Base-by-base conservation (phyloP, 1,140 invertebrate species). In the Heterodera carotae region DNA sequence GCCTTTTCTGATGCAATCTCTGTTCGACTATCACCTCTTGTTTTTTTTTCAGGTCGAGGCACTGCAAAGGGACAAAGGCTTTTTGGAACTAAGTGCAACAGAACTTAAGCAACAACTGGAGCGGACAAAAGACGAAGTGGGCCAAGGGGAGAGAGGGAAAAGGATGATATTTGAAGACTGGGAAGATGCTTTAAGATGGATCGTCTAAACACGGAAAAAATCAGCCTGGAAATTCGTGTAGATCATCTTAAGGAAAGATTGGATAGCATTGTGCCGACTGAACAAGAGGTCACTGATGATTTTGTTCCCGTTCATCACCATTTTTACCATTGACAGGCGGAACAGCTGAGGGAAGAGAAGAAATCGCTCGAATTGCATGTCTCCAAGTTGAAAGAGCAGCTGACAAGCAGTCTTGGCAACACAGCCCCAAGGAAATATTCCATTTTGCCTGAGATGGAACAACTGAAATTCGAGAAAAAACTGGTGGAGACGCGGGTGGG, bases 401-500 rank as follows among this genome's bases (percentile, higher is more conserved):
- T 77, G 48, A 68, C 48, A n/a, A n/a, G n/a, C n/a, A n/a, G n/a
- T 36, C 31, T 18, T 64, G 22, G 33, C 29, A 33, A 22, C 64
- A 34, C 72, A 29, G 27, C 56, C 72, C 56, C 56, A 34, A 56
- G 72, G 64, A 66, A 66, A 66, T 31, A 66, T 66, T 34, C 43
- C 3, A 60, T 43, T 29, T 72, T 48, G 56, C 74, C 66, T 18
- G 67, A 77, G 25, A 18, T n/a, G 2, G 56, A 81, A 36, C 22
- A 70, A 12, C 12, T 84, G 22, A 43, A 80, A 33, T 69, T 60
- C 31, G 82, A 81, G 43, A 72, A 69, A 27, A 10, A 12, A 7
- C 59, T 56, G 66, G 39, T 67, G 15, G 81, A 80, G 62, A 64
- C 39, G 15, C 64, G 80, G 0, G 33, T 79, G n/a, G 69, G 69